Base-by-base conservation (phyloP, 1,140 invertebrate genomes). In the Drosophila repleta region DNA sequence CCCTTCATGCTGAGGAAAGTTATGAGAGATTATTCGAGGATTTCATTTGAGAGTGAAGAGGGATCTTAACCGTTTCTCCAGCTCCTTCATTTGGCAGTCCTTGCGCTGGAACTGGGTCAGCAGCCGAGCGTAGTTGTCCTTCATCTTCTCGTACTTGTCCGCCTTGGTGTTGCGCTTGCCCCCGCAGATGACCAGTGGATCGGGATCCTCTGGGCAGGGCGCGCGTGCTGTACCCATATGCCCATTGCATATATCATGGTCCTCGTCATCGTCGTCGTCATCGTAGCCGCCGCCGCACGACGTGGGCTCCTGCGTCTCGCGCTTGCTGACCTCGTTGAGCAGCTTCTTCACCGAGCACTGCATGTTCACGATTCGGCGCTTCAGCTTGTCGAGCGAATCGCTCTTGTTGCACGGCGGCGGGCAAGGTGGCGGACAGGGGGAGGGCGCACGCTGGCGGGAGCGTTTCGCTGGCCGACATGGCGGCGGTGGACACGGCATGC, bases 51-150 rank as follows among this genome's bases (percentile, higher is more conserved):
- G 6, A 43, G 1, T 7, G 20, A 6, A n/a, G 0, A 48, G 21
- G 7, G 10, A 7, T 41, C 17, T 24, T 61, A 55, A 90, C 88
- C 90, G 67, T 53, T 90, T 83, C 21, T 89, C 76, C 15, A 91
- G 48, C 57, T 91, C 90, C 49, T 91, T 89, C 52, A 91, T 75
- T 56, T 91, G 77, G 39, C 81, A 80, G 43, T 91, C 90, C 55
- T 91, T 91, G 35, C 87, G 90, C 61, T 84, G 74, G 29, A 76
- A 88, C 41, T 91, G 88, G 0, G 81, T 76, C 13, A 91, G 46
- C 45, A 91, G 49, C 26, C 87, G 72, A n/a, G 79, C 74, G 13
- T 91, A 91, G 66, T 91, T 91, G 15, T 90, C 88, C 57, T 91
- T 91, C 70, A 91, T 77, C 49, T 90, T 87, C 15, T 90, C 81